Base-by-base conservation (phyloP, 2,888 invertebrate species). In the Synergus umbraculus region DNA sequence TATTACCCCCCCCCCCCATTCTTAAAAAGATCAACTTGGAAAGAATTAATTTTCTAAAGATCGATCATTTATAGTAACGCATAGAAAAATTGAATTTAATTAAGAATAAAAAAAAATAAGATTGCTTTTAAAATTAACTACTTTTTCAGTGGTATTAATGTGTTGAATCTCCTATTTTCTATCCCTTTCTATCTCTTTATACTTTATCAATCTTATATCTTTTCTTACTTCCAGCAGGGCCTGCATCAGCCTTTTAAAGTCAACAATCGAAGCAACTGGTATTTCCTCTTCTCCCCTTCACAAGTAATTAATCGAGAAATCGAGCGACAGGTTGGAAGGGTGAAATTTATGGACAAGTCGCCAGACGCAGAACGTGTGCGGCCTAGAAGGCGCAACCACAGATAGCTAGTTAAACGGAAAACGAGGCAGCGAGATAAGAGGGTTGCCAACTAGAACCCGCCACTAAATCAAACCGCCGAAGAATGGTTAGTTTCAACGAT, bases 391-490 rank as follows among this genome's bases (percentile, higher is more conserved):
- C 37, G 29, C 37, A 73, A 49, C 73, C 49, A 73, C 54, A 73
- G 49, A 73, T 54, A 73, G 73, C 49, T 54, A 73, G 73, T 73
- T 73, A 54, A 54, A 73, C 49, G 73, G 73, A 73, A 73, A 73
- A 73, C 73, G 49, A 73, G 82, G 76, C 82, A 76, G 69, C 44
- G 54, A 83, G 82, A 84, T 84, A 84, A 83, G 80, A 81, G 77
- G 77, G 79, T 76, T 78, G 76, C 78, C 82, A 87, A 86, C 81
- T 81, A 82, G 83, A 81, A 79, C 78, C 77, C 76, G 78, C 79
- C 81, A 83, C 83, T 85, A 85, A 85, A 85, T 85, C 85, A 85
- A 85, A 85, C 82, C 83, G 58, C 81, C 83, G 78, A 85, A 83
- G 84, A 83, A 85, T 83, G 83, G 82, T 81, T 81, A 79, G 81